These are phyloP conservation scores for Characodon lateralis DNA, from an alignment of 2,797 vertebrate genomes.

Conservation along the genomic window DNA sequence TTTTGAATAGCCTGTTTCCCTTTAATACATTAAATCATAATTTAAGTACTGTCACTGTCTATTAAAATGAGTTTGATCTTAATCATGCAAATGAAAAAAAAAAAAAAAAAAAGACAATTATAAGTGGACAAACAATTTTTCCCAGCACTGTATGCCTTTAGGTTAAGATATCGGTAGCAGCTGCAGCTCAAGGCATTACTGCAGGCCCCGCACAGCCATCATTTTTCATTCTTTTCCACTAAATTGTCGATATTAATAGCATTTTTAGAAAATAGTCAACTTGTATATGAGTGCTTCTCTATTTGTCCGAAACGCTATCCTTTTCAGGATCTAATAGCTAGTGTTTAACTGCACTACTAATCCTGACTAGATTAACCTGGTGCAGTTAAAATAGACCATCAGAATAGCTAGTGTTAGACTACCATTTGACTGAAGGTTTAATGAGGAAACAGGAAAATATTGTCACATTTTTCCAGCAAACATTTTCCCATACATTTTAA, in stretches of 20 bases:
- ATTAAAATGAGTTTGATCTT: neutral
- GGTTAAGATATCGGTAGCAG: neutral
- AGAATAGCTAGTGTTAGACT: slow-evolving; percentile 10
- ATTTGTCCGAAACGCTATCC: neutral
- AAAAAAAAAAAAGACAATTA: no score
- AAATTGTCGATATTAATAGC: neutral
- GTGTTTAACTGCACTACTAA: slow-evolving; percentile 33
- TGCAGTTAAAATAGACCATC: slow-evolving; percentile 25
- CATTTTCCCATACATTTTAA: neutral
- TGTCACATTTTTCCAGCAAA: neutral
- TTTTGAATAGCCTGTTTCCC: neutral
- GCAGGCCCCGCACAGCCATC: neutral
- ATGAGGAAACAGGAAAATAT: neutral
- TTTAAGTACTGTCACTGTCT: neutral
- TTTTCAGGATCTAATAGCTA: neutral
- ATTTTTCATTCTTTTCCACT: neutral
- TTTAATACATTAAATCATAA: neutral
- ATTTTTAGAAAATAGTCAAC: neutral
- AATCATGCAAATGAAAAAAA: neutral
- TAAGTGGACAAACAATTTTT: no score
- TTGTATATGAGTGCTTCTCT: neutral
- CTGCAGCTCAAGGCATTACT: neutral
- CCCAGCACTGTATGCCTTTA: neutral
- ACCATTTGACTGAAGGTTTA: slow-evolving; percentile 18
- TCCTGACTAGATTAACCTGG: slow-evolving; percentile 41